Base-by-base conservation (phyloP, 2,113 vertebrate genomes). In the Oxyura jamaicensis region DNA sequence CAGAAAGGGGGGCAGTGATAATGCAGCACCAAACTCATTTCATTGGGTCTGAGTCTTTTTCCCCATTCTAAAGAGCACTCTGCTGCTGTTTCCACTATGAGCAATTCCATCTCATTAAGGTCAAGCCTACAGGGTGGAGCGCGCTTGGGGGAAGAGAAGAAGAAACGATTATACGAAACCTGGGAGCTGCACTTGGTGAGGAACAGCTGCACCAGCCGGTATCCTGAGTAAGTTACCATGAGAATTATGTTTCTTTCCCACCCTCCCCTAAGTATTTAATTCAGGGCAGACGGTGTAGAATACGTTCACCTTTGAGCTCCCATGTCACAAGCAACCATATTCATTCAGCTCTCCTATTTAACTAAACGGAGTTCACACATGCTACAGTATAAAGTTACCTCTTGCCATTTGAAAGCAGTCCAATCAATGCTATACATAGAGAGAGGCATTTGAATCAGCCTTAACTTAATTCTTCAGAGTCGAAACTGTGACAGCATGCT, bases 391-490 rank as follows among this genome's bases (percentile, higher is more conserved):
- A 96, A 93, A 96, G 93, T 96, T 97, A 95, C 93, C 93, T 88
- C 75, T 83, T 94, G 91, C 94, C 94, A 94, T 93, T 83, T 78
- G 82, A 95, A 95, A 95, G 95, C 74, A 91, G 93, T 15, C 89
- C 92, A 96, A 95, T 97, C 96, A 97, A 96, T 90, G 90, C 96
- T 55, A 36, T 89, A 93, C 94, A 93, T 79, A 92, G 94, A 96
- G 86, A 96, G 95, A 13, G 96, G 83, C 81, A 96, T 95, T 91
- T 93, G 95, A 97, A 97, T 97, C 94, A 93, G 95, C 86, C 83
- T 91, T 95, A 96, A 98, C 92, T 97, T 96, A 97, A 97, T 97
- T 96, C 96, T 96, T 90, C 87, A 87, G 78, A 75, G 88, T 94
- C 52, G 91, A 97, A 95, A 87, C 94, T 91, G 95, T 95, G 95